phyloP scores from a whole-genome alignment of 2,888 invertebrate species.

The Carabus problematicus region DNA sequence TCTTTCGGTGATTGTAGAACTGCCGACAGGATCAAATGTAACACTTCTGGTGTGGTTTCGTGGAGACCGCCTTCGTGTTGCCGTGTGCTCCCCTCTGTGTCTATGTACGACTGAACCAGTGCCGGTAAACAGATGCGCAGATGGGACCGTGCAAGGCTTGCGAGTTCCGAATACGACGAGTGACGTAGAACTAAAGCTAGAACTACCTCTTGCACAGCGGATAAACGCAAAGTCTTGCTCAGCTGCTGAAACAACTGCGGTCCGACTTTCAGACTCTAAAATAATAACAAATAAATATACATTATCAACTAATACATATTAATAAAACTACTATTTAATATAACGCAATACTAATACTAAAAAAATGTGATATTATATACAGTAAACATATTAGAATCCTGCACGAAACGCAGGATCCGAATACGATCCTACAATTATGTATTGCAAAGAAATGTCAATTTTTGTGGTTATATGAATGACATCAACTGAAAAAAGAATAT shows the following conservation, averaged over 20 bases:
- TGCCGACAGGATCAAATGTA: constrained; percentile 79
- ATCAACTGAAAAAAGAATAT: no score
- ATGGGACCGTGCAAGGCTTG: constrained; percentile 77
- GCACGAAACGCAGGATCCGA: no score
- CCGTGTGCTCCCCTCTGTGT: constrained; percentile 76
- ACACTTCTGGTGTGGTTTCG: constrained; percentile 88
- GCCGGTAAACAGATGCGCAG: constrained; percentile 83
- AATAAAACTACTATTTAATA: no score
- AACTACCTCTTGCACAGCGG: constrained; percentile 89
- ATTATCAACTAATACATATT: no score
- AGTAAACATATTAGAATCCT: no score
- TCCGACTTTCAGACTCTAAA: constrained; percentile 79
- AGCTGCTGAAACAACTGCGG: constrained; percentile 83
- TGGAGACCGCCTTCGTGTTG: constrained; percentile 83
- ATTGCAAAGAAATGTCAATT: no score
- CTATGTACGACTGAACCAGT: constrained; percentile 85
- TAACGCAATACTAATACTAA: no score
- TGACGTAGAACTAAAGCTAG: constrained; percentile 86
- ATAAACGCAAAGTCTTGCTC: constrained; percentile 84
- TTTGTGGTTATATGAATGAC: no score
- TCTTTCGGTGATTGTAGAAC: constrained; percentile 67
- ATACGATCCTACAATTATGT: no score
- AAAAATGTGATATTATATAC: no score
- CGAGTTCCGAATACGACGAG: constrained; percentile 79
- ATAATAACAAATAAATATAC: constrained; percentile 46